These are phyloP conservation scores for Epinotia nisella DNA, from an alignment of 2,888 invertebrate genomes.

Conservation along the genomic window DNA sequence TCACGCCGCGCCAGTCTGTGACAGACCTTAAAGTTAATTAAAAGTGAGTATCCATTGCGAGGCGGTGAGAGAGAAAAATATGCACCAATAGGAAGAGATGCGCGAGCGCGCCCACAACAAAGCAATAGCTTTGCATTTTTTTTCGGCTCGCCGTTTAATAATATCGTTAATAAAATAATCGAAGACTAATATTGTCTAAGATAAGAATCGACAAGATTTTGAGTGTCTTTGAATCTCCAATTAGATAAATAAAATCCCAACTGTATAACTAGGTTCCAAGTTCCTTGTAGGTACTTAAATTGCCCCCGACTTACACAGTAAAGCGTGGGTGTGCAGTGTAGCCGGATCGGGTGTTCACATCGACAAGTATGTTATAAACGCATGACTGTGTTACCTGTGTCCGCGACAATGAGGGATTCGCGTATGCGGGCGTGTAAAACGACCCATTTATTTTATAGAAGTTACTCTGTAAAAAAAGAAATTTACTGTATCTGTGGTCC, in stretches of 20 bases:
- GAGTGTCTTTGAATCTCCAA: too few species aligned
- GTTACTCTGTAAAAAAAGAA: slow-evolving; percentile 82
- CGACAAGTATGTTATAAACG: slow-evolving; percentile 11
- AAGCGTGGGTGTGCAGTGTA: slow-evolving; percentile 58
- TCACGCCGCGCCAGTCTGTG: too few species aligned
- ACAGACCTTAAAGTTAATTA: too few species aligned
- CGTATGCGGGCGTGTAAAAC: slow-evolving; percentile 73
- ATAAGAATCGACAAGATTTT: too few species aligned
- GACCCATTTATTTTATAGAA: slow-evolving; percentile 83
- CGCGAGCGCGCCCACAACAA: too few species aligned
- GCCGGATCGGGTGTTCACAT: slow-evolving; percentile 53
- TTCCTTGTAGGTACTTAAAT: not conserved
- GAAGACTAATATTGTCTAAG: too few species aligned
- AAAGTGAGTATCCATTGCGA: too few species aligned
- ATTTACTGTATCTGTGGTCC: slow-evolving; percentile 46
- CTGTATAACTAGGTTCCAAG: slow-evolving; percentile 14
- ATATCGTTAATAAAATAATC: too few species aligned
- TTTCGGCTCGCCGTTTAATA: too few species aligned
- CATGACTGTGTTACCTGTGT: slow-evolving; percentile 71
- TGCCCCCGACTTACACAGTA: slow-evolving; percentile 17
- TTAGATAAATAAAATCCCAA: not conserved
- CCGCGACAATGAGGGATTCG: slow-evolving; percentile 70
- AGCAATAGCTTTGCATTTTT: too few species aligned
- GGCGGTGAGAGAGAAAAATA: too few species aligned
- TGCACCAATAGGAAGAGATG: too few species aligned